These are phyloP conservation scores for Tauraco erythrolophus DNA, from an alignment of 2,113 vertebrate genomes.

Conservation along the genomic window DNA sequence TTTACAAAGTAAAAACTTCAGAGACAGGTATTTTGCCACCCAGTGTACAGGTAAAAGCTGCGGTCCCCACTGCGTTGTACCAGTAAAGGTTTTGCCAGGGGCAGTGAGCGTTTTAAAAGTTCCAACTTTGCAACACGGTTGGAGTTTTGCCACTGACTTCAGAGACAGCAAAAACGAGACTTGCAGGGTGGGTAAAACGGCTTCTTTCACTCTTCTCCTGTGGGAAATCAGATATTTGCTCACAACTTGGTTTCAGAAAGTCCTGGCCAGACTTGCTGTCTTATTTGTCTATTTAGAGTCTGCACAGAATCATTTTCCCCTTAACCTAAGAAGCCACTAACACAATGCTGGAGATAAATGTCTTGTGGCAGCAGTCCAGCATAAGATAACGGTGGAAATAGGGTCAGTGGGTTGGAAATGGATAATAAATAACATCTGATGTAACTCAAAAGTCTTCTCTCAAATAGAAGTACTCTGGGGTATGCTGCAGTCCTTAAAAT, in stretches of 20 bases:
- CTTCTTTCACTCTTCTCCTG: not conserved
- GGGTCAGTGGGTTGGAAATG: not conserved
- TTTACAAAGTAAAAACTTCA: not conserved
- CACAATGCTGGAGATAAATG: not conserved
- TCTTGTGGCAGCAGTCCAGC: not conserved
- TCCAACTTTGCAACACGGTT: not conserved
- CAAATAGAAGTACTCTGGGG: not conserved
- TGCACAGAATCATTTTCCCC: not conserved
- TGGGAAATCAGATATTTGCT: not conserved
- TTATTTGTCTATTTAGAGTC: not conserved
- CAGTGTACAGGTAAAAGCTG: not conserved
- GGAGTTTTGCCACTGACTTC: not conserved
- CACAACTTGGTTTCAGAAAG: not conserved
- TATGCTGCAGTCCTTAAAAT: not conserved
- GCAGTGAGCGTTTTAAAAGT: not conserved
- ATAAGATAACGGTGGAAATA: not conserved
- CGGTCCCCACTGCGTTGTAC: not conserved
- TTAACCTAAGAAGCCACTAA: not conserved
- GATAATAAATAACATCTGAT: not conserved
- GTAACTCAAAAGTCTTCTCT: not conserved
- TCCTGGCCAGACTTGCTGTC: not conserved
- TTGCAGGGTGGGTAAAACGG: rapidly evolving
- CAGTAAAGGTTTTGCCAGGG: not conserved
- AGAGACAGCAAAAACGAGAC: not conserved
- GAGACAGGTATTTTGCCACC: not conserved